phyloP scores from a whole-genome alignment of 2,797 vertebrate genomes.

The Anolis apletophallus region DNA sequence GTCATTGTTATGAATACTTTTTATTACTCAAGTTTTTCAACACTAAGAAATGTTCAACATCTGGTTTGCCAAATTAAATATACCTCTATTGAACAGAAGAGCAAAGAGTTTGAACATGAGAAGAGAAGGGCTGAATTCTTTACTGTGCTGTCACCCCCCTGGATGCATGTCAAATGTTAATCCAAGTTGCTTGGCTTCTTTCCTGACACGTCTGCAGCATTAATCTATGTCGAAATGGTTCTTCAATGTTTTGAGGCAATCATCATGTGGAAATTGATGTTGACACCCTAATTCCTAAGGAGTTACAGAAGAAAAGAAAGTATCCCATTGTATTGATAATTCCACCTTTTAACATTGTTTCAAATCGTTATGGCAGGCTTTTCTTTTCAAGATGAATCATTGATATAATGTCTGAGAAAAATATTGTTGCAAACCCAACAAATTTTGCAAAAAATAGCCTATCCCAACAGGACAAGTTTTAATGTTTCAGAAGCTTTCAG shows the following conservation, averaged over 20 bases:
- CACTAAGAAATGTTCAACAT: not conserved
- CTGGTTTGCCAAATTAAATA: conserved; percentile 19
- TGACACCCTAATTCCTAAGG: conserved; percentile 1
- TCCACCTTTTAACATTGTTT: rapidly evolving
- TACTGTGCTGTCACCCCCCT: not conserved
- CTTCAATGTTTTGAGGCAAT: conserved; percentile 7
- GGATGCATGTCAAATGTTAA: not conserved
- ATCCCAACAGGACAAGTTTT: not conserved
- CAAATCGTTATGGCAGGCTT: not conserved
- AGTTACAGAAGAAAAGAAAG: not conserved
- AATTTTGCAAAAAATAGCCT: conserved; percentile 22
- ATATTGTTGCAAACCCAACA: not conserved
- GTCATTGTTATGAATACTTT: conserved; percentile 5
- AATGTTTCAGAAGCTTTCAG: not conserved
- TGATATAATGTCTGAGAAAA: not conserved
- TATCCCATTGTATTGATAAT: conserved; percentile 8
- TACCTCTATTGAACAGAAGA: not conserved
- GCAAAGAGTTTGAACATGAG: conserved; percentile 23
- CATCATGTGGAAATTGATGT: conserved; percentile 23
- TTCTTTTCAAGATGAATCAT: conserved; percentile 23
- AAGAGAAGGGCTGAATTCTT: not conserved
- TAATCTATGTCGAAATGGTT: conserved; percentile 5
- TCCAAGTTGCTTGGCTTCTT: conserved; percentile 1
- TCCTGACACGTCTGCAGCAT: not conserved
- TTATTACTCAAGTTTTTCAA: not conserved